phyloP scores from a whole-genome alignment of 2,797 vertebrate genomes.

The Eleutherodactylus coqui region DNA sequence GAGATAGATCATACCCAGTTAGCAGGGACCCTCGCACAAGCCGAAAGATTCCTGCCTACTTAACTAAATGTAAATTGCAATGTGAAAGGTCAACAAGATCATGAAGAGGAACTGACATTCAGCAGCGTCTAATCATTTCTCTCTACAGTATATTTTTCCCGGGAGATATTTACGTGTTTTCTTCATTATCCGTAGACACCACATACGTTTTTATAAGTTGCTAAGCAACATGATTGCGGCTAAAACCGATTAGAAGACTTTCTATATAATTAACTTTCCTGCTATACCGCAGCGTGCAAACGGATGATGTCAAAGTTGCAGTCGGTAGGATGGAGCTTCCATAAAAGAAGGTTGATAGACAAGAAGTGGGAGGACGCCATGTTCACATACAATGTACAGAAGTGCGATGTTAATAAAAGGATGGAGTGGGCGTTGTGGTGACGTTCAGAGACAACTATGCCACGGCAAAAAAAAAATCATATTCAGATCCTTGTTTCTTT shows the following conservation, averaged over 20 bases:
- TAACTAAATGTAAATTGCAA: constrained; percentile 56
- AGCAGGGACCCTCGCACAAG: background rate
- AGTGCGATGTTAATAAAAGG: background rate
- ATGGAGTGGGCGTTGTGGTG: background rate
- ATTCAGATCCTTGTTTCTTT: background rate
- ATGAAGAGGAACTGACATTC: constrained; percentile 48
- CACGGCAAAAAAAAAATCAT: no score
- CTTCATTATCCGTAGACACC: constrained; percentile 53
- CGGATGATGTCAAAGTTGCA: constrained; percentile 50
- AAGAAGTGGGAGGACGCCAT: constrained; percentile 47
- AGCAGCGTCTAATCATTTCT: constrained; percentile 56
- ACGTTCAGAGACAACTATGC: background rate
- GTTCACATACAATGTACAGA: constrained; percentile 1
- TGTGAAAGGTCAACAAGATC: constrained; percentile 58
- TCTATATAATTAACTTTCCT: constrained; percentile 62
- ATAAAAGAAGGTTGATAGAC: constrained; percentile 13
- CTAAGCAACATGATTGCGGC: constrained; percentile 60
- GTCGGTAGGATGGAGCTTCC: background rate
- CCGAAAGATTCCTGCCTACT: constrained; percentile 31
- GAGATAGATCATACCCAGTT: constrained; percentile 39
- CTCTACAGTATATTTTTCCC: constrained; percentile 35
- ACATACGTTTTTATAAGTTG: constrained; percentile 55
- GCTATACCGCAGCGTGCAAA: constrained; percentile 24
- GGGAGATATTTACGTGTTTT: constrained; percentile 50
- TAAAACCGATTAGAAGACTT: constrained; percentile 49